Percentiles rank a stretch among this genome's conserved stretches.
Conservation (phyloP, 1,140 invertebrate genomes). For the Philopotamus ludificatus region DNA sequence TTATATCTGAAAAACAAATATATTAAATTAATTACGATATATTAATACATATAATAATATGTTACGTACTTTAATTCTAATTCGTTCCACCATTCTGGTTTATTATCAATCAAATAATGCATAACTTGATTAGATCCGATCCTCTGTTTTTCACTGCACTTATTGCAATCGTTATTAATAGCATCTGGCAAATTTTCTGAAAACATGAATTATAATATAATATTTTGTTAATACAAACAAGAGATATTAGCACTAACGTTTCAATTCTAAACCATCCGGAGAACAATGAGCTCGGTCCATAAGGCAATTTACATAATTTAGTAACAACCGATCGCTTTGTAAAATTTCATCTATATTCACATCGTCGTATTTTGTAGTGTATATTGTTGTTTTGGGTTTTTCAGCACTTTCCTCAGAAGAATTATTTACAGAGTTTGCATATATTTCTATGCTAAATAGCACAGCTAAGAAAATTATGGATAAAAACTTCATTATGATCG, state of each 20-base stretch:
- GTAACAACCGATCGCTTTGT: constrained; percentile 63
- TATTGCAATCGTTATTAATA: constrained; percentile 57
- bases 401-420: neutral
- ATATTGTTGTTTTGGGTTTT: constrained; percentile 46
- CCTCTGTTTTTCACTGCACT: constrained; percentile 59
- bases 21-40: neutral
- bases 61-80: constrained; percentile 53
- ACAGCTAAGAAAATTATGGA: neutral
- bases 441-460: neutral
- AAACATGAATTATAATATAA: constrained; percentile 5
- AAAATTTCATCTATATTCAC: constrained; percentile 69
- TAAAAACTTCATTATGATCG: neutral
- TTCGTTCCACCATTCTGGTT: constrained; percentile 54
- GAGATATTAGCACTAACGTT: no score
- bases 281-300: constrained; percentile 67
- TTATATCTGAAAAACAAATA: constrained; percentile 11
- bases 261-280: constrained; percentile 69
- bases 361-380: constrained; percentile 72
- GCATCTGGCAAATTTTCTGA: constrained; percentile 56
- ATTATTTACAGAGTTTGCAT: neutral
- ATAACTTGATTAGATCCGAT: constrained; percentile 55
- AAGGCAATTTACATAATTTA: constrained; percentile 67
- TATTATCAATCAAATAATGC: constrained; percentile 51
- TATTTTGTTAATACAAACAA: constrained; percentile 11
- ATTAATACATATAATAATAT: neutral